Conservation (phyloP, 2,113 vertebrate species). For the Dascyllus trimaculatus region DNA sequence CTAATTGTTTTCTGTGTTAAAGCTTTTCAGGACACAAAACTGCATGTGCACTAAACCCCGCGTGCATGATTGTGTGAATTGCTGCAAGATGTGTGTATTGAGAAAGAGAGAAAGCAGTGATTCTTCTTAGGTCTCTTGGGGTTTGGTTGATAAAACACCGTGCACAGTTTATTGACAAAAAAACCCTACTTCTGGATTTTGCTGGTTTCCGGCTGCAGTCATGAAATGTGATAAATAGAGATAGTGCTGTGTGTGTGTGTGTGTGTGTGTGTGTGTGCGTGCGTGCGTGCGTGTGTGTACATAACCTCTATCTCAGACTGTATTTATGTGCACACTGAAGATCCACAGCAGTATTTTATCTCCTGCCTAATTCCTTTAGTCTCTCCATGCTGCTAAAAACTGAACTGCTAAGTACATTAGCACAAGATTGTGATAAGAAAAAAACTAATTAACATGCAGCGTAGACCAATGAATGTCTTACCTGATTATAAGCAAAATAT, state of each 20-base stretch:
- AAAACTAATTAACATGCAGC: constrained; percentile 29
- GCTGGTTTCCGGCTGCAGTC: constrained; percentile 33
- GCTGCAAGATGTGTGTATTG: constrained; percentile 19
- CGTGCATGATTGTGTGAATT: constrained; percentile 4
- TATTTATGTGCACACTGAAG: not conserved
- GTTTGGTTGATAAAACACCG: constrained; percentile 41
- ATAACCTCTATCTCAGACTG: not conserved
- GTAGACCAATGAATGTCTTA: constrained; percentile 26
- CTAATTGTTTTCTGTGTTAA: not conserved
- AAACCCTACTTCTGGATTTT: constrained; percentile 7
- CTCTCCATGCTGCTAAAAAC: constrained; percentile 23
- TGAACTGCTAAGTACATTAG: constrained; percentile 26
- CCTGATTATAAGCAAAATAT: constrained; percentile 24
- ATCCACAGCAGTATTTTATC: constrained; percentile 12
- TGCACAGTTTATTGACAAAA: constrained; percentile 44
- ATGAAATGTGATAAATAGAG: constrained; percentile 36
- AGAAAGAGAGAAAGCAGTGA: constrained; percentile 6
- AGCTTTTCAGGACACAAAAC: not conserved
- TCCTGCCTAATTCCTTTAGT: not conserved
- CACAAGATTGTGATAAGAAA: constrained; percentile 13
- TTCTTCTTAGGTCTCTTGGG: constrained; percentile 38
- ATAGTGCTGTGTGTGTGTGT: not conserved
- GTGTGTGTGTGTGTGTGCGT: not conserved
- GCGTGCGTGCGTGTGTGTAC: not conserved
- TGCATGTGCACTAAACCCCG: not conserved